phyloP scores from a whole-genome alignment of 2,888 invertebrate species.

The Eudasyphora cyanicolor region DNA sequence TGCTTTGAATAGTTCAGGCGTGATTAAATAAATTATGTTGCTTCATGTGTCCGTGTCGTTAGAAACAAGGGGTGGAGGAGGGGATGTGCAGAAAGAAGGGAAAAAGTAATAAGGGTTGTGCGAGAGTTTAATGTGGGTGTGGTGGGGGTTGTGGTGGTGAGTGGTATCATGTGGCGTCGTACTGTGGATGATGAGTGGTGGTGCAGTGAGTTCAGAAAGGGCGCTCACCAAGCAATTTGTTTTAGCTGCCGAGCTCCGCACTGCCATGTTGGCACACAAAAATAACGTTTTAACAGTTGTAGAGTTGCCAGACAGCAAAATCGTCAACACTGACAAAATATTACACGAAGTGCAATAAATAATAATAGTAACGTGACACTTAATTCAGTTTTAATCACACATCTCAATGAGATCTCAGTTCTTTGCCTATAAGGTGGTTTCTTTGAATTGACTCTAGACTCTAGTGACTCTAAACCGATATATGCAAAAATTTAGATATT shows the following conservation, averaged over 20 bases:
- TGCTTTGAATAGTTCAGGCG: constrained; percentile 63
- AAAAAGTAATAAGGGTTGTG: constrained; percentile 53
- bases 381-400: too few species aligned
- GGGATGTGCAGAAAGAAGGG: neutral
- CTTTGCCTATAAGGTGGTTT: too few species aligned
- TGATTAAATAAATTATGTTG: constrained; percentile 65
- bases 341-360: too few species aligned
- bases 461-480: too few species aligned
- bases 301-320: constrained; percentile 53
- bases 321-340: too few species aligned
- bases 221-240: constrained; percentile 63
- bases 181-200: constrained; percentile 23
- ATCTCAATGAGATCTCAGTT: too few species aligned
- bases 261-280: constrained; percentile 42
- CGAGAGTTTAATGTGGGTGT: constrained; percentile 5
- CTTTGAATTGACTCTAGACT: too few species aligned
- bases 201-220: constrained; percentile 49
- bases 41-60: constrained; percentile 40
- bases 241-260: constrained; percentile 53
- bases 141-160: neutral
- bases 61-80: constrained; percentile 13
- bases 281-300: constrained; percentile 41
- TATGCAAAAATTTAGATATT: too few species aligned
- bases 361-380: too few species aligned
- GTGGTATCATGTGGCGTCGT: neutral